phyloP scores from a whole-genome alignment of 2,888 invertebrate species.

The Cybosia mesomella region DNA sequence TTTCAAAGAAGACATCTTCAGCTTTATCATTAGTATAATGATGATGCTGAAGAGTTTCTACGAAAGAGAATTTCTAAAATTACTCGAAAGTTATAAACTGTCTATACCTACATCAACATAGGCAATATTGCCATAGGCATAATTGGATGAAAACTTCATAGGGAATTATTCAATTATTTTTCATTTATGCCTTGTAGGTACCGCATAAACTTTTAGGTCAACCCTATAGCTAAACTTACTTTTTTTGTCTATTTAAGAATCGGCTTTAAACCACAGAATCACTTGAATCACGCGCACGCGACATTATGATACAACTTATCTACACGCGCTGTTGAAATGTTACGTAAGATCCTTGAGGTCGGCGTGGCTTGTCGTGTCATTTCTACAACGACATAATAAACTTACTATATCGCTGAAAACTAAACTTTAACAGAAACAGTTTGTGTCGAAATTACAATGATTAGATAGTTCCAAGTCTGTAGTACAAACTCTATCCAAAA shows the following conservation, averaged over 20 bases:
- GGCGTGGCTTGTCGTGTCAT: constrained; percentile 6
- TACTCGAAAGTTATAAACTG: too few relatives aligned
- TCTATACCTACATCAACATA: too few relatives aligned
- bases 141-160: too few relatives aligned
- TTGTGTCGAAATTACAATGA: constrained; percentile 16
- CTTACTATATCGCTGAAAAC: background rate
- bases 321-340: constrained; percentile 10
- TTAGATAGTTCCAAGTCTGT: background rate
- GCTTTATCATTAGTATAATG: too few relatives aligned
- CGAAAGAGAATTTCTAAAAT: background rate
- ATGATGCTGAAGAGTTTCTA: background rate
- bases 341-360: constrained; percentile 15
- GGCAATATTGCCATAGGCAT: too few relatives aligned
- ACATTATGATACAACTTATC: constrained; percentile 3
- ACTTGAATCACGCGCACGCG: background rate
- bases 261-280: background rate
- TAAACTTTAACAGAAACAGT: accelerated
- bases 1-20: too few relatives aligned
- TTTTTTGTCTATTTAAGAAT: background rate
- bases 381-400: background rate
- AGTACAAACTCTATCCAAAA: background rate
- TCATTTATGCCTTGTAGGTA: too few relatives aligned
- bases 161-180: background rate
- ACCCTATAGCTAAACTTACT: background rate
- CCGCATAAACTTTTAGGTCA: background rate